These are phyloP conservation scores for Idris sp. DNA, from an alignment of 1,140 invertebrate species.

Conservation along the genomic window DNA sequence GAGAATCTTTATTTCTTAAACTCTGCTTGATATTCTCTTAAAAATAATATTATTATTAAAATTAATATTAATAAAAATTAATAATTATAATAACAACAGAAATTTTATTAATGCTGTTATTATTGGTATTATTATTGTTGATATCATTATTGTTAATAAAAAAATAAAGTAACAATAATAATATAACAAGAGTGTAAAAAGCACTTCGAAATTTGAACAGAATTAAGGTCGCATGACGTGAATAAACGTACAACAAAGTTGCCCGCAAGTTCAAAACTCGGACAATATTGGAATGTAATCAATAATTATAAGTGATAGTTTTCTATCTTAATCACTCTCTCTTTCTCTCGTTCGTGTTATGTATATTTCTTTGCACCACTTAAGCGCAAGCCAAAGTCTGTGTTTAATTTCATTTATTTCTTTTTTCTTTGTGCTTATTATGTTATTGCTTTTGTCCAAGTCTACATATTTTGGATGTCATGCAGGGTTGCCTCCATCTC, in stretches of 20 bases:
- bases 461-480: slow-evolving; percentile 99
- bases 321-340: slow-evolving; percentile 33
- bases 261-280: too few relatives aligned
- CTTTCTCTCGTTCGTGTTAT: slow-evolving; percentile 14
- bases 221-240: too few relatives aligned
- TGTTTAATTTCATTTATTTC: too few relatives aligned
- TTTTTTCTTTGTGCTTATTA: slow-evolving; percentile 23
- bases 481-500: slow-evolving; percentile 99
- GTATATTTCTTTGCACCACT: slow-evolving; percentile 65
- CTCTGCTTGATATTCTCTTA: too few relatives aligned
- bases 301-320: slow-evolving; percentile 55
- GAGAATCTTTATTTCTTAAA: too few relatives aligned
- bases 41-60: too few relatives aligned
- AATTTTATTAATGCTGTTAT: too few relatives aligned
- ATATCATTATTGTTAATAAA: too few relatives aligned
- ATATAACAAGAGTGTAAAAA: slow-evolving; percentile 27
- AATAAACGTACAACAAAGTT: slow-evolving; percentile 6
- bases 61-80: too few relatives aligned
- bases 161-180: neutral
- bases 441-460: slow-evolving; percentile 50
- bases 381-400: slow-evolving; percentile 63
- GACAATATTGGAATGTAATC: slow-evolving; percentile 34
- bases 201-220: slow-evolving; percentile 5
- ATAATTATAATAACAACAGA: too few relatives aligned
- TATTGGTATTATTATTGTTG: too few relatives aligned